Percentiles rank a stretch among this genome's conserved stretches.
These are phyloP conservation scores for Callorhinus ursinus DNA, from an alignment of 2,113 vertebrate species.

Conservation along the genomic window DNA sequence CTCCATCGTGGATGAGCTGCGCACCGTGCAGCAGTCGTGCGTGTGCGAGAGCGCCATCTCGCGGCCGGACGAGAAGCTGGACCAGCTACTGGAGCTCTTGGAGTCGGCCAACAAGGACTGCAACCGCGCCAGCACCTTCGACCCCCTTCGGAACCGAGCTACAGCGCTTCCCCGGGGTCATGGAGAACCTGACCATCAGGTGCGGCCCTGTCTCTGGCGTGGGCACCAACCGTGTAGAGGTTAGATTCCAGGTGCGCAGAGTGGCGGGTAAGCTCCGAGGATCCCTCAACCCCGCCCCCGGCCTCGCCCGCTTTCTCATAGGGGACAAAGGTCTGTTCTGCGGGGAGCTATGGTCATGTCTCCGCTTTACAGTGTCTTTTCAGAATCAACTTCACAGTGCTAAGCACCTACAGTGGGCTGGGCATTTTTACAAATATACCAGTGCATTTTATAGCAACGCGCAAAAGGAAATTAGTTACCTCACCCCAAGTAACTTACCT, in stretches of 20 bases:
- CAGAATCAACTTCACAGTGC: neutral
- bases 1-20: conserved; percentile 91
- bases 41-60: conserved; percentile 92
- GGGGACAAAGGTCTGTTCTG: neutral
- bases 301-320: accelerated
- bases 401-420: neutral
- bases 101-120: conserved; percentile 90
- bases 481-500: neutral
- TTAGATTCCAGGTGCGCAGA: accelerated
- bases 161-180: conserved; percentile 90
- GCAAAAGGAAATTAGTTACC: neutral
- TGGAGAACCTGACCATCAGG: conserved; percentile 96
- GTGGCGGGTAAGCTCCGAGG: accelerated
- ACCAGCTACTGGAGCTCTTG: conserved; percentile 89
- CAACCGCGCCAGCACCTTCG: conserved; percentile 94
- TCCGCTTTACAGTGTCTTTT: neutral
- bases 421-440: neutral
- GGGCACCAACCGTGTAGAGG: accelerated
- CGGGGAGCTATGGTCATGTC: neutral
- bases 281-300: neutral
- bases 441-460: neutral
- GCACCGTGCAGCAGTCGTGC: conserved; percentile 89
- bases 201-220: conserved; percentile 38
- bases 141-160: conserved; percentile 91
- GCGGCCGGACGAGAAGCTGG: conserved; percentile 91